Conservation (phyloP, 1,140 invertebrate species). For the Orius laevigatus region DNA sequence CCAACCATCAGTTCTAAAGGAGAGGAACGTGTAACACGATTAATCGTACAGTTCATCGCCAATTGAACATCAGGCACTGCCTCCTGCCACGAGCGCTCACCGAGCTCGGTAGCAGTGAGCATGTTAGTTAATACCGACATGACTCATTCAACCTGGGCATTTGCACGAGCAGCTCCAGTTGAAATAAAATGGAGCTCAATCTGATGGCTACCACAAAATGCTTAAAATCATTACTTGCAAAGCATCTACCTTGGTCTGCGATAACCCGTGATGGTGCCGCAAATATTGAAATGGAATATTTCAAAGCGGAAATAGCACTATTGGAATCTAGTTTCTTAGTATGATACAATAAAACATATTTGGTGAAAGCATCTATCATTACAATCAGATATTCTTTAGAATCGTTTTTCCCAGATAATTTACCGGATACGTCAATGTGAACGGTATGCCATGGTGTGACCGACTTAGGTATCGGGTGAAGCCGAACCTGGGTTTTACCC, state of each 20-base stretch:
- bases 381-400: conserved; percentile 16
- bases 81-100: conserved; percentile 23
- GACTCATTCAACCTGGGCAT: conserved; percentile 22
- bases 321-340: conserved; percentile 17
- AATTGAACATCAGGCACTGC: conserved; percentile 23
- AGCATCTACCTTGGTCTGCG: conserved; percentile 17
- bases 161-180: conserved; percentile 13
- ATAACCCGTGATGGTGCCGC: conserved; percentile 21
- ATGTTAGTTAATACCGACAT: conserved; percentile 23
- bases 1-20: conserved; percentile 24
- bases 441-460: conserved; percentile 2
- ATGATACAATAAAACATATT: too few species aligned
- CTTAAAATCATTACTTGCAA: conserved; percentile 22
- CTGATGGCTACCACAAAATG: conserved; percentile 21
- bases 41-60: conserved; percentile 23
- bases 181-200: conserved; percentile 17
- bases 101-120: conserved; percentile 22
- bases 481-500: conserved; percentile 5
- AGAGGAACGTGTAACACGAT: conserved; percentile 21
- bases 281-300: conserved; percentile 19
- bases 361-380: conserved; percentile 18
- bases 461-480: conserved; percentile 7
- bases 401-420: conserved; percentile 11
- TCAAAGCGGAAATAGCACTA: conserved; percentile 6
- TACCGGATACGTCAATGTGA: conserved; percentile 9